Conservation (phyloP, 2,113 vertebrate genomes). For the Neolamprologus brichardi region DNA sequence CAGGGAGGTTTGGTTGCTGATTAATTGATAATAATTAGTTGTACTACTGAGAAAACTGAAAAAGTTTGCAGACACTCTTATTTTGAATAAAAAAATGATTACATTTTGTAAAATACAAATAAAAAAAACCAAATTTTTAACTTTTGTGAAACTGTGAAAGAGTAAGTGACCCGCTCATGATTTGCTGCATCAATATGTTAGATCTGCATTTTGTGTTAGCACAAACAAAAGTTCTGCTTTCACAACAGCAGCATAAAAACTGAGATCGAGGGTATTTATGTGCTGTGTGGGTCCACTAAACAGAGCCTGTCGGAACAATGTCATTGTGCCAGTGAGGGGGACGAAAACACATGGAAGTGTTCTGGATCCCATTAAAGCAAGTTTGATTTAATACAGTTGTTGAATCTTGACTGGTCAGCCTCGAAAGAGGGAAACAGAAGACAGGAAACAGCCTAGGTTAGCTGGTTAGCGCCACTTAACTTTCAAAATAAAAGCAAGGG, state of each 20-base stretch:
- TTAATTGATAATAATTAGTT: background rate
- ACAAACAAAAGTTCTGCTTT: background rate
- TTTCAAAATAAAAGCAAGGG: background rate
- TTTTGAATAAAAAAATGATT: background rate
- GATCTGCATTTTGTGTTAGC: background rate
- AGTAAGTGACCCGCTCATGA: background rate
- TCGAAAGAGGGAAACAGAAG: background rate
- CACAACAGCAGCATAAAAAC: background rate
- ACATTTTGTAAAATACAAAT: background rate
- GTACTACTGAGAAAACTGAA: background rate
- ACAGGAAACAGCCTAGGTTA: background rate
- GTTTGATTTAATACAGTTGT: constrained; percentile 5
- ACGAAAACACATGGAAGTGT: constrained; percentile 13
- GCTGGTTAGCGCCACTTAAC: background rate
- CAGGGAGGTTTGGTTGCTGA: background rate
- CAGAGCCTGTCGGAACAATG: background rate
- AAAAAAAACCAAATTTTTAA: fast-evolving
- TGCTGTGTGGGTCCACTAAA: background rate
- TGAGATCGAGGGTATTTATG: background rate
- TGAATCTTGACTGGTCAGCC: background rate
- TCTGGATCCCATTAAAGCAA: constrained; percentile 22
- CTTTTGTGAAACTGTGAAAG: background rate
- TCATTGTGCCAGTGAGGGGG: background rate
- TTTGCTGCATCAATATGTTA: background rate
- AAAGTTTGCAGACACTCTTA: background rate